Base-by-base conservation (phyloP, 2,888 invertebrate genomes). In the Lithophane semibrunnea region DNA sequence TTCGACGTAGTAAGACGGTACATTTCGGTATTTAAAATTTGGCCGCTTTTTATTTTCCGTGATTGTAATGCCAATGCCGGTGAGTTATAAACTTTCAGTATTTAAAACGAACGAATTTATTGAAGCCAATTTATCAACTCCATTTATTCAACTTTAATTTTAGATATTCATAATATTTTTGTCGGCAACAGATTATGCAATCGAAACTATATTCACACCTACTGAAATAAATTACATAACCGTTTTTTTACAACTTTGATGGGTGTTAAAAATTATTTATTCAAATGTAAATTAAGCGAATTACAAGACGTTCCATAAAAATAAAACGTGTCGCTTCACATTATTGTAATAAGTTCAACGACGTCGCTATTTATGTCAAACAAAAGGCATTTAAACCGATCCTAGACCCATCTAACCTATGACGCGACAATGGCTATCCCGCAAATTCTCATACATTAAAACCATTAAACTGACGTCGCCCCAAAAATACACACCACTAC, bases 401-500 rank as follows among this genome's bases (percentile, higher is more conserved):
- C 75, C 77, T 85, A 80, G 74, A 73, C 56, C 42, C 65, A 73
- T 64, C 69, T 71, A 52, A 76, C 69, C 75, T 77, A 74, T 76
- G 61, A 73, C 49, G 60, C 24, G 18, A 80, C 82, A 84, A 86
- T 75, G 69, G 73, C 49, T 54, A 76, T 78, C 75, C 77, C 72
- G 64, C 85, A 76, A 82, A 73, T 74, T 88, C 82, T 63, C 85
- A 88, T 81, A 80, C 77, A 77, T 73, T 73, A 86, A 75, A 74
- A 69, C 71, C 61, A 80, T 84, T 79, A 84, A 84, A 79, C 47
- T 71, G 58, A 80, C 73, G 71, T 82, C 86, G 84, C 90, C 90
- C 88, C 71, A 86, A 86, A 87, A 80, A 72, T 71, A 68, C 72
- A 72, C 79, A 87, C 86, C 85, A 84, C 87, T 84, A 82, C 87